Evolutionary conservation across 1,140 invertebrate genomes (phyloP).

Genomic region (Drosophila saltans): DNA sequence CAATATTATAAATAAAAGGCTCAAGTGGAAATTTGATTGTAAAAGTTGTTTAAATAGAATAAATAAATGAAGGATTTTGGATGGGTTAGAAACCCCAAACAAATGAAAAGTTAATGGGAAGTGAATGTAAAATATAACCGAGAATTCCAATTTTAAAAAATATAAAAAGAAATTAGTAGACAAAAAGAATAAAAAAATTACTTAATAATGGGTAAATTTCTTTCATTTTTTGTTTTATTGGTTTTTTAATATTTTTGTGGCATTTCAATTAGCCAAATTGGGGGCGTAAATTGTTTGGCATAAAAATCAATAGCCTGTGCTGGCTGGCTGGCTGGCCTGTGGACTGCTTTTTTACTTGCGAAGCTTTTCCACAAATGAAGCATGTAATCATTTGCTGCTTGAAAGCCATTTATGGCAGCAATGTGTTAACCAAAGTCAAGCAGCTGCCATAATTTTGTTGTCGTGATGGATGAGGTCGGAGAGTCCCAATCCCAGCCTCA

Average conservation of each 20-base stretch:
- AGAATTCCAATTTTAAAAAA: no score
- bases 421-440: conserved; percentile 63
- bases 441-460: conserved; percentile 38
- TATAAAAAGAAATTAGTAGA: no score
- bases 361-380: conserved; percentile 41
- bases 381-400: conserved; percentile 45
- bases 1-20: no score
- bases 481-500: conserved; percentile 28
- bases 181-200: no score
- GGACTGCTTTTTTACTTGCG: neutral
- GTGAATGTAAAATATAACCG: no score
- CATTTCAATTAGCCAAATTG: conserved; percentile 19
- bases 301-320: conserved; percentile 5
- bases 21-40: no score
- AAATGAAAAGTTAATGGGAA: no score
- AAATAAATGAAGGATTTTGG: no score
- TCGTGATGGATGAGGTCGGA: conserved; percentile 64
- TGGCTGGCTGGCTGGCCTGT: neutral
- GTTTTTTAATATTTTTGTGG: neutral
- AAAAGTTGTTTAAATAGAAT: neutral
- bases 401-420: conserved; percentile 51
- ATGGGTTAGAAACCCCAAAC: no score
- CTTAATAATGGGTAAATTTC: no score
- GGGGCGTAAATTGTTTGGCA: neutral
- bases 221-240: no score